These are phyloP conservation scores for Corythornis cristatus DNA, from an alignment of 2,113 vertebrate species.

Conservation along the genomic window DNA sequence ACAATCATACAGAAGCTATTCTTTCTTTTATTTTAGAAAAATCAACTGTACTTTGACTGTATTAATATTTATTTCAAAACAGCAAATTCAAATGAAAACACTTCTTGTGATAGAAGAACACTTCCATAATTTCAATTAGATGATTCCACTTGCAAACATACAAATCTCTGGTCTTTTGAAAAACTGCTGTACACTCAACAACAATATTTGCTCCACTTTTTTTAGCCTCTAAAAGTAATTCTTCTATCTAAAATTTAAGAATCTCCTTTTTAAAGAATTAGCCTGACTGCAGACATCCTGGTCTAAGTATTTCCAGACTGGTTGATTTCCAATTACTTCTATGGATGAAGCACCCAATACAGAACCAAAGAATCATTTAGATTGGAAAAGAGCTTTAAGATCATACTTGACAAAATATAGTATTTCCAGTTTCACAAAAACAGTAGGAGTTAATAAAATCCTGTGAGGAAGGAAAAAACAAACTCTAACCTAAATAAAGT, in stretches of 20 bases:
- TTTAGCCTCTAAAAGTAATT: not conserved
- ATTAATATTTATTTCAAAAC: not conserved
- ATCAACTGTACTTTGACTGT: not conserved
- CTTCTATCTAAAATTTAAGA: not conserved
- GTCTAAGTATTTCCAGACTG: not conserved
- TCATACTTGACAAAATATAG: not conserved
- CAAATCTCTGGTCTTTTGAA: not conserved
- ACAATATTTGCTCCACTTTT: not conserved
- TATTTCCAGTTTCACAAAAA: not conserved
- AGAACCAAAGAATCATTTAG: not conserved
- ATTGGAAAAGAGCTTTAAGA: not conserved
- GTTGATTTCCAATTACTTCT: not conserved
- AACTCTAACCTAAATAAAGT: not conserved
- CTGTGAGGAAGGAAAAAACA: not conserved
- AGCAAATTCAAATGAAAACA: not conserved
- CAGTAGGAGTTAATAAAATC: not conserved
- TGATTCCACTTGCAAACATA: not conserved
- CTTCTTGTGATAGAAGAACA: not conserved
- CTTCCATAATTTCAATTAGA: not conserved
- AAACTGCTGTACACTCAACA: not conserved
- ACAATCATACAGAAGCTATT: not conserved
- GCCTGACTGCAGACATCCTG: not conserved
- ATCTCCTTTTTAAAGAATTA: not conserved
- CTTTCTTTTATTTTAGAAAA: not conserved
- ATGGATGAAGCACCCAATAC: not conserved